phyloP scores from a whole-genome alignment of 2,797 vertebrate species.

The Sebastolobus alascanus region DNA sequence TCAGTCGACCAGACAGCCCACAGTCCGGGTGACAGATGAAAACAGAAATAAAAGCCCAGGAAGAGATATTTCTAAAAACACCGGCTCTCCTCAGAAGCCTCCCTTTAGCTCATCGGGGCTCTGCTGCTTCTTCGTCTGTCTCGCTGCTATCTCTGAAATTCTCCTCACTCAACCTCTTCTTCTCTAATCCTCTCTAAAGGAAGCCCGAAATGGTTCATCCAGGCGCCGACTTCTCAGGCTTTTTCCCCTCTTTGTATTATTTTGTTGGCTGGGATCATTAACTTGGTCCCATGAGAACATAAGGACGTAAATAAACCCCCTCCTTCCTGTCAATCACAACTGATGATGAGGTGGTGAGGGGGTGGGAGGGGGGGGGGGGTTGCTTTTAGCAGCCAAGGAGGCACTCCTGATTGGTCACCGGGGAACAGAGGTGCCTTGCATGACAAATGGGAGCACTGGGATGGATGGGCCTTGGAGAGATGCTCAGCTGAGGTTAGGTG shows the following conservation, averaged over 20 bases:
- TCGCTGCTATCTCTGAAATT: conserved; percentile 78
- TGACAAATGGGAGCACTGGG: conserved; percentile 69
- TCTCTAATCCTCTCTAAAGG: conserved; percentile 79
- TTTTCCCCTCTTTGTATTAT: conserved; percentile 78
- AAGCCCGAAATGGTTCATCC: conserved; percentile 79
- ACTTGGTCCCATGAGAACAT: conserved; percentile 81
- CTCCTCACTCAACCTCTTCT: conserved; percentile 76
- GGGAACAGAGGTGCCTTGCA: conserved; percentile 73
- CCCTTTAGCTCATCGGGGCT: conserved; percentile 68
- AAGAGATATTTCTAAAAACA: conserved; percentile 65
- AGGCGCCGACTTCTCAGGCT: conserved; percentile 77
- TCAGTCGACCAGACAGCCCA: conserved; percentile 65
- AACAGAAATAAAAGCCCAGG: conserved; percentile 57
- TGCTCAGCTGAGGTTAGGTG: conserved; percentile 62
- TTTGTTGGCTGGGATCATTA: conserved; percentile 83
- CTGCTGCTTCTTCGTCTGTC: conserved; percentile 68
- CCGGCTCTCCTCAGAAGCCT: conserved; percentile 64
- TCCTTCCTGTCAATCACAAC: conserved; percentile 79
- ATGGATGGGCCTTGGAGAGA: conserved; percentile 58
- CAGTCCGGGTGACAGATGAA: conserved; percentile 70
- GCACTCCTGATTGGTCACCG: conserved; percentile 80
- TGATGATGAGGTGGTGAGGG: conserved; percentile 71
- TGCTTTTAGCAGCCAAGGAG: conserved; percentile 65
- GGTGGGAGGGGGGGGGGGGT: conserved; percentile 34
- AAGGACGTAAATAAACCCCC: conserved; percentile 78